Percentiles rank a stretch among this genome's conserved stretches.
Conservation (phyloP, 2,113 vertebrate genomes). For the Prunella himalayana region DNA sequence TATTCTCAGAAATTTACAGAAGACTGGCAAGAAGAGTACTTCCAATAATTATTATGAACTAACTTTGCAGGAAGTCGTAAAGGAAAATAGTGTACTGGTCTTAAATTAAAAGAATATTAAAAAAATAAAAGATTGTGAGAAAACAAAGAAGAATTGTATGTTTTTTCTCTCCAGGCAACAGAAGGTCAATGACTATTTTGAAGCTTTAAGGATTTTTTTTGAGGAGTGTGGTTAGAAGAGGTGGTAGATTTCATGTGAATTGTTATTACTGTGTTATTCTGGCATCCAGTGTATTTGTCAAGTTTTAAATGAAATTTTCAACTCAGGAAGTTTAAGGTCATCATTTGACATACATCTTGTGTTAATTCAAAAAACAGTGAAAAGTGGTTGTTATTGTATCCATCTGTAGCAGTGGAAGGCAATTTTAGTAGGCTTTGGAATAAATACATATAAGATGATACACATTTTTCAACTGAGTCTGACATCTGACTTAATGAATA, state of each 20-base stretch:
- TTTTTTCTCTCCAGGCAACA: background rate
- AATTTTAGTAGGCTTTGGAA: constrained; percentile 62
- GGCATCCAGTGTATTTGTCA: constrained; percentile 36
- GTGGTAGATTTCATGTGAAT: background rate
- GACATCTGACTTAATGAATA: constrained; percentile 72
- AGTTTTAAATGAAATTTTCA: constrained; percentile 61
- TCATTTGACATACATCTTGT: constrained; percentile 57
- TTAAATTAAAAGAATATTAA: background rate
- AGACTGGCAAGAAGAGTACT: background rate
- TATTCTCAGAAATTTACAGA: background rate
- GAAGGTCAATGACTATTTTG: background rate
- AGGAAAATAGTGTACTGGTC: background rate
- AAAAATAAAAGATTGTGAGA: background rate
- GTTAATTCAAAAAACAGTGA: constrained; percentile 65
- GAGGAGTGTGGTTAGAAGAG: background rate
- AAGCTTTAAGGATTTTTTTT: background rate
- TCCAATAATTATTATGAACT: background rate
- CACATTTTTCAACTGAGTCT: constrained; percentile 66
- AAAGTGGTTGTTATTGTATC: constrained; percentile 60
- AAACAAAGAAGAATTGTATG: background rate
- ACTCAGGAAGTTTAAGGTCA: constrained; percentile 48
- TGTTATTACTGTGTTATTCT: background rate
- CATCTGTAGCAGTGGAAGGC: constrained; percentile 39
- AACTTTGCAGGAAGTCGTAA: background rate
- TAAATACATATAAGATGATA: constrained; percentile 68